A percentile compares a stretch with the other conserved stretches of the same genome.
Conservation (phyloP, 2,888 invertebrate genomes). For the Rhodophaea formosa region DNA sequence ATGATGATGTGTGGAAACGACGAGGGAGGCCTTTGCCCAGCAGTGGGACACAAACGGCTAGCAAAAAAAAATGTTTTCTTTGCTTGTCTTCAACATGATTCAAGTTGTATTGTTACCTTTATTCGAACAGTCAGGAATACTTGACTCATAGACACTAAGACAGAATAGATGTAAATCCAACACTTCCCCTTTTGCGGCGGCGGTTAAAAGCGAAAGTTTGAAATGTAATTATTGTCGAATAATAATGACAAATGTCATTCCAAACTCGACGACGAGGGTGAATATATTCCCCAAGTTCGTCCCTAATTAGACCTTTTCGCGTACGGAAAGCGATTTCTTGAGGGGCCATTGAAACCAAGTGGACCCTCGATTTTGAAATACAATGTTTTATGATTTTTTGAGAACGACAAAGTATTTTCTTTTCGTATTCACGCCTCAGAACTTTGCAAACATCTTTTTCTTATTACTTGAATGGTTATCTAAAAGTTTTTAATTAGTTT, state of each 20-base stretch:
- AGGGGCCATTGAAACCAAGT: conserved; percentile 12
- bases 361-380: conserved; percentile 6
- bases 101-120: no score
- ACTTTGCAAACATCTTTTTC: neutral
- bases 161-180: no score
- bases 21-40: no score
- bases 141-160: no score
- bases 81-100: no score
- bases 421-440: no score
- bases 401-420: neutral
- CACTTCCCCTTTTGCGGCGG: neutral
- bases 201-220: neutral
- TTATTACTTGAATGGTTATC: no score
- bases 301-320: conserved; percentile 11
- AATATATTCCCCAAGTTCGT: conserved; percentile 13
- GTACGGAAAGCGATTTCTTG: conserved; percentile 1
- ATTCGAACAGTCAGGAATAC: no score
- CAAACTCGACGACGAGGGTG: conserved; percentile 9
- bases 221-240: neutral
- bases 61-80: no score
- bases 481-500: no score
- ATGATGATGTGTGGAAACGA: no score
- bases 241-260: conserved; percentile 8
- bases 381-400: neutral
- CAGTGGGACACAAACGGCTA: no score